phyloP scores from a whole-genome alignment of 2,113 vertebrate genomes.

The Balaeniceps rex region DNA sequence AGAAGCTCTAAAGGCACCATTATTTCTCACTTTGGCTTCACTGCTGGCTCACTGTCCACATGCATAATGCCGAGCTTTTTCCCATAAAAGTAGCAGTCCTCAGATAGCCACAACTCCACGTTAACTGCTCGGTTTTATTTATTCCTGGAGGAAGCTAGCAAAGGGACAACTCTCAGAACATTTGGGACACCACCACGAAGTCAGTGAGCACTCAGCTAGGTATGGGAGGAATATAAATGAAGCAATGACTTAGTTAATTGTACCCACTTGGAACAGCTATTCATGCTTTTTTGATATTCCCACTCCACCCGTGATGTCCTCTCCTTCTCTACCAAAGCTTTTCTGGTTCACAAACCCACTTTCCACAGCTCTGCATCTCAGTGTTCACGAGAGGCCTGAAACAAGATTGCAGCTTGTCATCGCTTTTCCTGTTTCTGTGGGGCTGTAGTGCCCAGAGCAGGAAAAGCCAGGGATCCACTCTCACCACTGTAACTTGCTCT shows the following conservation, averaged over 20 bases:
- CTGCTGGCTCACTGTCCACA: neutral
- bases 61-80: neutral
- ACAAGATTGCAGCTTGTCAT: neutral
- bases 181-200: neutral
- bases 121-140: neutral
- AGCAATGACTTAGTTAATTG: neutral
- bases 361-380: neutral
- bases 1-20: conserved; percentile 35
- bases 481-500: neutral
- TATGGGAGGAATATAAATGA: conserved; percentile 15
- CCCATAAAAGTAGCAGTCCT: neutral
- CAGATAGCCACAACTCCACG: neutral
- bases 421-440: neutral
- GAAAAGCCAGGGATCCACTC: neutral
- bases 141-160: neutral
- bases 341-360: neutral
- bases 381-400: neutral
- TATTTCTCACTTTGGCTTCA: conserved; percentile 39
- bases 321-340: neutral
- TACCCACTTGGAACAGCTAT: neutral
- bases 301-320: neutral
- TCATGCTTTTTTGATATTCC: neutral
- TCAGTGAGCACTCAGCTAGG: neutral
- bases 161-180: neutral
- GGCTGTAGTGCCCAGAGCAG: neutral